Conservation (phyloP, 2,888 invertebrate species). For the Nowickia ferox region DNA sequence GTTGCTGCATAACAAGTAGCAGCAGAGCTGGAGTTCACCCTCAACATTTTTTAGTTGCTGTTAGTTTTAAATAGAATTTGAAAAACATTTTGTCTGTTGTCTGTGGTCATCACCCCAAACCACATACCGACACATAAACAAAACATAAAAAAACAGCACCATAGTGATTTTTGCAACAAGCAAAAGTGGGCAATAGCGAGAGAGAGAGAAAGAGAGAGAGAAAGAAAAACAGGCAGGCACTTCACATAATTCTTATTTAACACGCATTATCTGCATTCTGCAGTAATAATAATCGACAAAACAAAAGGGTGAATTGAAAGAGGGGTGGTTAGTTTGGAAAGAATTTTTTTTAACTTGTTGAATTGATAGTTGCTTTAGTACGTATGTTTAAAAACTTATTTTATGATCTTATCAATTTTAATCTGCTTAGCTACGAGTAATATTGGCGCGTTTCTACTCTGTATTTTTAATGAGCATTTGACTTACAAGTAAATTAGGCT, state of each 20-base stretch:
- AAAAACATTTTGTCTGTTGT: conserved; percentile 68
- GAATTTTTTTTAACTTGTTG: conserved; percentile 28
- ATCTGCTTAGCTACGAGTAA: too few relatives aligned
- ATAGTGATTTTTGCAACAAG: conserved; percentile 29
- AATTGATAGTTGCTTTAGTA: neutral
- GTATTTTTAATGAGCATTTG: too few relatives aligned
- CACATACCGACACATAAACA: conserved; percentile 48
- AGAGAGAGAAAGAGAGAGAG: neutral
- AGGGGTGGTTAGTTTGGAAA: conserved; percentile 33
- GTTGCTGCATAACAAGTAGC: conserved; percentile 4
- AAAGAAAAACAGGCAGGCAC: conserved; percentile 18
- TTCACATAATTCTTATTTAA: conserved; percentile 5
- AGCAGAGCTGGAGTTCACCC: conserved; percentile 51
- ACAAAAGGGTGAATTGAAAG: neutral
- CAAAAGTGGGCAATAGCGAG: neutral
- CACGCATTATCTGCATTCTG: conserved; percentile 54
- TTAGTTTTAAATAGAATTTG: conserved; percentile 44
- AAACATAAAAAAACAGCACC: conserved; percentile 31
- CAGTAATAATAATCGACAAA: conserved; percentile 29
- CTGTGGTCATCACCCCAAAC: conserved; percentile 70
- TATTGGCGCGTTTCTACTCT: too few relatives aligned
- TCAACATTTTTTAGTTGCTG: conserved; percentile 29
- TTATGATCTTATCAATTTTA: too few relatives aligned
- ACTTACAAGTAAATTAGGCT: too few relatives aligned
- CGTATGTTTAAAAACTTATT: conserved; percentile 8